phyloP scores from a whole-genome alignment of 64 coral and sea anemone species.

The Platygyra sinensis region DNA sequence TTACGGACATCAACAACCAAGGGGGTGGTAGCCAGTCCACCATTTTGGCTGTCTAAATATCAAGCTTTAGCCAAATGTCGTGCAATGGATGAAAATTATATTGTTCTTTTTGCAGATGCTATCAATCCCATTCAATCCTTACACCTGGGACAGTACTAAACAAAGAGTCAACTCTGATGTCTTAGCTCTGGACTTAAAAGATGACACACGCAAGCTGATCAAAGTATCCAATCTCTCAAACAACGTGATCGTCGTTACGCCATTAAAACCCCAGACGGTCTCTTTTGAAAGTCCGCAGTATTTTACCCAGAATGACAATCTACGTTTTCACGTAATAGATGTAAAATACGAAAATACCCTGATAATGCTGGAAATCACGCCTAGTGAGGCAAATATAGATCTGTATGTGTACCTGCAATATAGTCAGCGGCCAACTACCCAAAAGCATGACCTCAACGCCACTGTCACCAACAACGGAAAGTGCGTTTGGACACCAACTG shows the following conservation, averaged over 20 bases:
- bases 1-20: no score
- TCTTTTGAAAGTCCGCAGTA: constrained; percentile 1
- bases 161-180: constrained; percentile 23
- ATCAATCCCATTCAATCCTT: constrained; percentile 47
- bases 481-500: constrained; percentile 6
- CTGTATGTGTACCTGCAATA: constrained; percentile 5
- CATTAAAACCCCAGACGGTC: background rate
- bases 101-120: constrained; percentile 37
- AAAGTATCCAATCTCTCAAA: constrained; percentile 27
- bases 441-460: constrained; percentile 7
- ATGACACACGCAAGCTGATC: background rate
- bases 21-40: background rate
- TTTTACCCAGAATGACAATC: constrained; percentile 17
- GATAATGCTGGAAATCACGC: background rate
- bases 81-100: background rate
- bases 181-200: constrained; percentile 31
- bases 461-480: background rate
- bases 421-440: background rate
- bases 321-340: constrained; percentile 5
- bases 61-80: background rate
- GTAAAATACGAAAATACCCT: background rate
- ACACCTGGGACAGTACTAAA: constrained; percentile 59
- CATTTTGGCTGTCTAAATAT: background rate
- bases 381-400: background rate
- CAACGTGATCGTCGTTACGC: constrained; percentile 8